phyloP scores from a whole-genome alignment of 2,113 vertebrate genomes.

The Oreocharis arfaki region DNA sequence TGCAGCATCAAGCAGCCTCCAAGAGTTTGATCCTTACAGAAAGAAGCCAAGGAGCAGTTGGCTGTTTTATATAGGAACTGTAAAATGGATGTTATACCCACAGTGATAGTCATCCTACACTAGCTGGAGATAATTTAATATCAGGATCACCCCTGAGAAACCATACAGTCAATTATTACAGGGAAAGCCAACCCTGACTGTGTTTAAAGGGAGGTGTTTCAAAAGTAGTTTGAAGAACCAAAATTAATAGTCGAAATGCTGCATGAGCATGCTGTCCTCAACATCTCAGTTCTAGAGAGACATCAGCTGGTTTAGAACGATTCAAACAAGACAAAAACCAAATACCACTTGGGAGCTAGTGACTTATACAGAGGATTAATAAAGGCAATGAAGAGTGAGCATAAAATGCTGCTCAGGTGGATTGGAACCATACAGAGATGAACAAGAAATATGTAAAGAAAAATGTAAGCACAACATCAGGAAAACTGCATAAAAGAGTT shows the following conservation, averaged over 20 bases:
- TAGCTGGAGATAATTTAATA: neutral
- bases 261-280: neutral
- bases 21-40: neutral
- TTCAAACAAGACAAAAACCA: neutral
- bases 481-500: neutral
- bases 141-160: neutral
- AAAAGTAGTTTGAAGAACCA: neutral
- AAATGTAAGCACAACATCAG: neutral
- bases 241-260: neutral
- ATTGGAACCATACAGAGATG: neutral
- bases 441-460: neutral
- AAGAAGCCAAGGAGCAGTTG: neutral
- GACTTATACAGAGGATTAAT: neutral
- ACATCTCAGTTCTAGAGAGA: neutral
- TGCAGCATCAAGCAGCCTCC: neutral
- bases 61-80: neutral
- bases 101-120: neutral
- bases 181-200: neutral
- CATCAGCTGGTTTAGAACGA: neutral
- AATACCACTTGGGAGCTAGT: neutral
- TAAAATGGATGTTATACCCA: neutral
- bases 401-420: neutral
- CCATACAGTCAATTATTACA: neutral
- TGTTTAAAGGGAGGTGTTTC: neutral
- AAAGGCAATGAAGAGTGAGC: neutral